Evolutionary conservation across 2,888 invertebrate species (phyloP).

Genomic region (Incurvaria masculella): DNA sequence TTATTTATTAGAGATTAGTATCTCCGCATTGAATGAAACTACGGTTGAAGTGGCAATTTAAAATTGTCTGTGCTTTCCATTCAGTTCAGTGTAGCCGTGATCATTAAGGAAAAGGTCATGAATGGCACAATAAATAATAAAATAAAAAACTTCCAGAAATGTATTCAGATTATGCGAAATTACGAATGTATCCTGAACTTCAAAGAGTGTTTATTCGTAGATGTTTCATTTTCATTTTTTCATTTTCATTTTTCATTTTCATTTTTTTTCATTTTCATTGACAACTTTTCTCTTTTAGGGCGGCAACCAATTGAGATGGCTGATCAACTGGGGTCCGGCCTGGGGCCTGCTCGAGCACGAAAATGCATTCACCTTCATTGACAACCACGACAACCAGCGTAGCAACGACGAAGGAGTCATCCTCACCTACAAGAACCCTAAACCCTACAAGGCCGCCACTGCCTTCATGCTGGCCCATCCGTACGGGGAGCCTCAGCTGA

Average conservation of each 20-base stretch:
- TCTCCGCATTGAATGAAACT: no score
- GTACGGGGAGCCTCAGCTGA: constrained; percentile 72
- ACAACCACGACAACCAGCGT: constrained; percentile 89
- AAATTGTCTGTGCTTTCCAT: no score
- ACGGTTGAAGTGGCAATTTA: no score
- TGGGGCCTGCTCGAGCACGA: constrained; percentile 53
- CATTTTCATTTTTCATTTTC: constrained; percentile 8
- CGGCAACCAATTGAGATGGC: constrained; percentile 52
- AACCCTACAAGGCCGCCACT: constrained; percentile 69
- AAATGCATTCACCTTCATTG: constrained; percentile 71
- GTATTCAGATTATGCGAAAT: not conserved
- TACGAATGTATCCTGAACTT: not conserved
- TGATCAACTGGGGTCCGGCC: constrained; percentile 36
- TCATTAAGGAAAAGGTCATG: no score
- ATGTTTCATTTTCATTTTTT: constrained; percentile 1
- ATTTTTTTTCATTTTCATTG: constrained; percentile 7
- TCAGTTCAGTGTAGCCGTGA: no score
- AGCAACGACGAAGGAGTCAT: constrained; percentile 55
- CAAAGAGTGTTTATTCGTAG: constrained; percentile 6
- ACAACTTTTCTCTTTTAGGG: constrained; percentile 39
- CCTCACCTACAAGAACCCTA: constrained; percentile 66
- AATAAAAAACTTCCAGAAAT: not conserved
- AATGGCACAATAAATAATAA: no score
- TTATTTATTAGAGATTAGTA: no score
- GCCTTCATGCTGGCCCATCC: constrained; percentile 83